phyloP scores from a whole-genome alignment of 2,113 vertebrate species.

The Petaurus breviceps region DNA sequence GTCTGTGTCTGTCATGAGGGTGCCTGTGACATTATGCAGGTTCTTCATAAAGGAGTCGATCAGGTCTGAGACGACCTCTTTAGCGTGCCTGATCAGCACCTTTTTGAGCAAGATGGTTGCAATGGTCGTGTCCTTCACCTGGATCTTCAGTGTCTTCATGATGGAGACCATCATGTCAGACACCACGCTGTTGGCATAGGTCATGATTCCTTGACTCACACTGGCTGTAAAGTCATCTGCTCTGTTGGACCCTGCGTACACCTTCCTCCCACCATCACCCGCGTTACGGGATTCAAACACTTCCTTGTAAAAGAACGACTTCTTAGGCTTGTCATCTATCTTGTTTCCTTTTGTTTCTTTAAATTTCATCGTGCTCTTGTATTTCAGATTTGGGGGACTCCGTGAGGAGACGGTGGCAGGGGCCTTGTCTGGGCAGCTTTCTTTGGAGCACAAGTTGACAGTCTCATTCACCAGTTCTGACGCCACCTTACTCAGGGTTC shows the following conservation, averaged over 20 bases:
- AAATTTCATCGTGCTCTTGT: conserved; percentile 63
- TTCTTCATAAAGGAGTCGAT: conserved; percentile 74
- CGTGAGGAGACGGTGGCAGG: neutral
- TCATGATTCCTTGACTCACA: conserved; percentile 75
- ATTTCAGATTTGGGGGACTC: conserved; percentile 48
- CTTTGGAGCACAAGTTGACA: conserved; percentile 39
- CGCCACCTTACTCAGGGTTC: conserved; percentile 58
- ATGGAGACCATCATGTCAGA: conserved; percentile 78
- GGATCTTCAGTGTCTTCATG: conserved; percentile 71
- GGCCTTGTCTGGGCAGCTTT: conserved; percentile 25
- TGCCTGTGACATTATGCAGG: conserved; percentile 58
- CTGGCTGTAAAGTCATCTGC: conserved; percentile 63
- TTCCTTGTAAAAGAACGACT: conserved; percentile 76
- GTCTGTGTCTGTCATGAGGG: conserved; percentile 75
- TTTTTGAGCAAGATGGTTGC: conserved; percentile 73
- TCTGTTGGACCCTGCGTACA: conserved; percentile 50
- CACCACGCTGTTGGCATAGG: conserved; percentile 75
- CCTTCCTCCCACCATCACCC: conserved; percentile 52
- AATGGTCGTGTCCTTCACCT: conserved; percentile 71
- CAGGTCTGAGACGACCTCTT: conserved; percentile 73
- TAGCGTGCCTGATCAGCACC: conserved; percentile 69
- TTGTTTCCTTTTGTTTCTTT: conserved; percentile 58
- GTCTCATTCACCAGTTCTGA: conserved; percentile 65
- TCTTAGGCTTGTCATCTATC: conserved; percentile 62
- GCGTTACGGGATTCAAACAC: conserved; percentile 69